Percentiles rank a stretch among this genome's conserved stretches.
phyloP scores from a whole-genome alignment of 1,140 invertebrate species.

The Brachionus calyciflorus region DNA sequence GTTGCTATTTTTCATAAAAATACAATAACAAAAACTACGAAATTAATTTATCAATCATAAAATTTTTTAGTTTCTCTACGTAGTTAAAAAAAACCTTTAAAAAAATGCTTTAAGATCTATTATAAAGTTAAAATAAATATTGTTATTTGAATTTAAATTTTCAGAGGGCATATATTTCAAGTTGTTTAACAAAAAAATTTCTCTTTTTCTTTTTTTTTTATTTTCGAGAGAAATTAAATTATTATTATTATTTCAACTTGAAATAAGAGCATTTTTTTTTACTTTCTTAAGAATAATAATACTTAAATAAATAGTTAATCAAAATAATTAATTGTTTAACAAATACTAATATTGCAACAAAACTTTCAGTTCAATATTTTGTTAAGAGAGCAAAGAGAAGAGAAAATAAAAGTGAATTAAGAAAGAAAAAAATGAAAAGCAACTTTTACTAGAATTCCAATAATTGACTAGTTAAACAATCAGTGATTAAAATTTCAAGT shows the following conservation, averaged over 20 bases:
- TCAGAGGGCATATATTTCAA: conserved; percentile 7
- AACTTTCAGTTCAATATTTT: neutral
- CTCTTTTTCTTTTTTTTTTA: no score
- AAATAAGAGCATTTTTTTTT: conserved; percentile 3
- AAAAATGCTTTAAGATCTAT: neutral
- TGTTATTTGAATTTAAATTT: conserved; percentile 5
- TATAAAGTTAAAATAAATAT: conserved; percentile 14
- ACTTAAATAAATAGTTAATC: conserved; percentile 40
- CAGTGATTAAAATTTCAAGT: neutral
- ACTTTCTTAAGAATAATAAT: no score
- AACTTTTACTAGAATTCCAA: neutral
- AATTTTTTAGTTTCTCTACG: neutral
- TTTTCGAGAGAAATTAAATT: conserved; percentile 33
- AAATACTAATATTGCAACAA: conserved; percentile 16
- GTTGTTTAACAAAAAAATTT: no score
- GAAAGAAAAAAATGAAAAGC: neutral
- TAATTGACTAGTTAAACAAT: neutral
- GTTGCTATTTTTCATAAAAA: neutral
- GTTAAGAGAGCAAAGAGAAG: conserved; percentile 17
- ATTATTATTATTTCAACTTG: conserved; percentile 11
- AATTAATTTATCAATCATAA: conserved; percentile 33
- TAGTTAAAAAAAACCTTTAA: no score
- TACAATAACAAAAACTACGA: neutral
- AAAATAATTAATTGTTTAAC: conserved; percentile 42
- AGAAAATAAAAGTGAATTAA: neutral